phyloP scores from a whole-genome alignment of 1,140 invertebrate genomes.

The Sinella curviseta region DNA sequence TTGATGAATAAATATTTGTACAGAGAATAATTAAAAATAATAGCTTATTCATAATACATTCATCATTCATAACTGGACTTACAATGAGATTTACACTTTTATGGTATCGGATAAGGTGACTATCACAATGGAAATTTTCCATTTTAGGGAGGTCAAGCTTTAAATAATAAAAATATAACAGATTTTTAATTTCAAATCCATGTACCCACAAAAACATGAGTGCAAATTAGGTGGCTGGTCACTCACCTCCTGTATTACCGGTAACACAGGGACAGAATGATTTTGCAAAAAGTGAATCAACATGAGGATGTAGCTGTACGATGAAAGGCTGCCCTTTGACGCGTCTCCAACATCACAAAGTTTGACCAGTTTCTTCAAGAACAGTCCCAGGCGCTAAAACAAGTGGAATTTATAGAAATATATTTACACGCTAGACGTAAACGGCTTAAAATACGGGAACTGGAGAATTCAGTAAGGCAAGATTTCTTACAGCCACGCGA shows the following conservation, averaged over 20 bases:
- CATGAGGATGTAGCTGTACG: conserved; percentile 67
- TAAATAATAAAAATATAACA: neutral
- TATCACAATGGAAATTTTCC: conserved; percentile 18
- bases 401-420: neutral
- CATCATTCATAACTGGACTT: neutral
- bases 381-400: conserved; percentile 60
- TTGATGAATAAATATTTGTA: conserved; percentile 14
- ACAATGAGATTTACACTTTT: neutral
- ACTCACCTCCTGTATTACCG: conserved; percentile 64
- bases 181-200: neutral
- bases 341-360: conserved; percentile 67
- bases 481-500: conserved; percentile 55
- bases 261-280: conserved; percentile 62
- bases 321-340: conserved; percentile 64
- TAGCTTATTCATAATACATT: neutral
- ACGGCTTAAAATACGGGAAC: neutral
- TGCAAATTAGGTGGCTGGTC: too few species aligned
- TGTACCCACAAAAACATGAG: neutral
- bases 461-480: neutral
- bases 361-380: conserved; percentile 64
- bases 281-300: conserved; percentile 65
- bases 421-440: conserved; percentile 29
- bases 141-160: neutral
- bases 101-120: conserved; percentile 27
- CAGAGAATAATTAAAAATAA: too few species aligned